Evolutionary conservation across 2,888 invertebrate species (phyloP), one percentile per base, ranked within the genome.

Genomic region (Mystacides longicornis): DNA sequence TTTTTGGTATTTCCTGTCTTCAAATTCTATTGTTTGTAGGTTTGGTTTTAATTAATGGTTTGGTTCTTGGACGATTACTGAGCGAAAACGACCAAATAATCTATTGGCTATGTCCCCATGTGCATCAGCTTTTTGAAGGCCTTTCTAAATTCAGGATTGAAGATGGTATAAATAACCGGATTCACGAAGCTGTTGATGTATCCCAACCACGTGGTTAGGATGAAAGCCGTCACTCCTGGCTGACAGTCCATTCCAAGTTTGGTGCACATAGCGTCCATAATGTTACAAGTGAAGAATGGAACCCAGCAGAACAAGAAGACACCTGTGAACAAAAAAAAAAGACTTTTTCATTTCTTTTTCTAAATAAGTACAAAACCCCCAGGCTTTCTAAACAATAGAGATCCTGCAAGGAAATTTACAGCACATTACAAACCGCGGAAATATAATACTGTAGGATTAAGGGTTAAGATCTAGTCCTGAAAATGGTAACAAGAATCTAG

Each of bases 261-360:
- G 65, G 89, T 89, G 78, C 97, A 97, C 71, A 98, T 85, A 9
- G 97, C 99, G 69, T 95, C 96, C 78, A 96, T 84, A 63, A 97
- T 93, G 74, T 95, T 96, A 77, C 96, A 94, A 1, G 94, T 93
- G 82, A 99, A 99, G 80, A 99, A 99, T 33, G 99, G 99, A 60
- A 95, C 89, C 98, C 98, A 99, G 75, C 98, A 99, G 67, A 96
- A 85, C 43, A 99, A 83, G 73, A 99, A 99, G 2, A 97, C 94
- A 65, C 95, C 98, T 98, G 81, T n/a, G 79, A 66, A 63, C 63
- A 64, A 60, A 61, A 59, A 52, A 45, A 48, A 23, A 31, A 51
- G 23, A 31, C 9, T 4, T 27, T n/a, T n/a, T n/a, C n/a, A n/a
- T n/a, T n/a, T n/a, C n/a, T n/a, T n/a, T n/a, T n/a, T 7, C 27